Evolutionary conservation across 2,113 vertebrate species (phyloP).

Genomic region (Paradoxurus hermaphroditus): DNA sequence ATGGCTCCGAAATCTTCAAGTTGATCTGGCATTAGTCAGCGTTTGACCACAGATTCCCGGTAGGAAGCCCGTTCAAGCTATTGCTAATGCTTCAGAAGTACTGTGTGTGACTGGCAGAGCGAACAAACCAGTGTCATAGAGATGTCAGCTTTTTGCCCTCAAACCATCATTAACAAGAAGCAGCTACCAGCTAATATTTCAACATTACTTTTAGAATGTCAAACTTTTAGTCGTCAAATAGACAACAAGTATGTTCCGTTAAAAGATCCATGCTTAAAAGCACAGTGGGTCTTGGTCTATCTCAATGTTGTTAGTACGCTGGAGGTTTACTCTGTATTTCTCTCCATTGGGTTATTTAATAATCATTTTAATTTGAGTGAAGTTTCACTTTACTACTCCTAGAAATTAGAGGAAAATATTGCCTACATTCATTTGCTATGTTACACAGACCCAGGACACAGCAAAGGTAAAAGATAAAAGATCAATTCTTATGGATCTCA

Average conservation of each 20-base stretch:
- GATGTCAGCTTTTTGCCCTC: neutral
- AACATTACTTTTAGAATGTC: neutral
- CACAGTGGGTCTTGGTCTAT: neutral
- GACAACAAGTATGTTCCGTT: neutral
- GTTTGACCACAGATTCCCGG: neutral
- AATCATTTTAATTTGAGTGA: conserved; percentile 80
- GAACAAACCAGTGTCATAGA: neutral
- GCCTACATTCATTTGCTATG: conserved; percentile 62
- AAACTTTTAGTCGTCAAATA: neutral
- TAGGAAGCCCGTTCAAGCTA: neutral
- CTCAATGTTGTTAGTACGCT: conserved; percentile 34
- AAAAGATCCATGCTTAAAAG: conserved; percentile 48
- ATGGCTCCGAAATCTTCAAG: conserved; percentile 37
- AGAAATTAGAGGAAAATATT: conserved; percentile 79
- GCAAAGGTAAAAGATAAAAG: conserved; percentile 81
- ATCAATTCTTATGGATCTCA: conserved; percentile 92
- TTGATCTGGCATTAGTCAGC: conserved; percentile 23
- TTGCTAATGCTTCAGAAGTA: neutral
- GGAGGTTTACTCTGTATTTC: conserved; percentile 59
- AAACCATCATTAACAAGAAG: neutral
- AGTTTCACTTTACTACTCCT: conserved; percentile 80
- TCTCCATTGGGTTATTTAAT: conserved; percentile 79
- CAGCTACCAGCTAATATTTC: neutral
- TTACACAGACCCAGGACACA: conserved; percentile 40
- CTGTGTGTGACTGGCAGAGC: neutral